These are phyloP conservation scores for Trididemnum nubilum DNA, from an alignment of 23 tunicate species.

Conservation along the genomic window DNA sequence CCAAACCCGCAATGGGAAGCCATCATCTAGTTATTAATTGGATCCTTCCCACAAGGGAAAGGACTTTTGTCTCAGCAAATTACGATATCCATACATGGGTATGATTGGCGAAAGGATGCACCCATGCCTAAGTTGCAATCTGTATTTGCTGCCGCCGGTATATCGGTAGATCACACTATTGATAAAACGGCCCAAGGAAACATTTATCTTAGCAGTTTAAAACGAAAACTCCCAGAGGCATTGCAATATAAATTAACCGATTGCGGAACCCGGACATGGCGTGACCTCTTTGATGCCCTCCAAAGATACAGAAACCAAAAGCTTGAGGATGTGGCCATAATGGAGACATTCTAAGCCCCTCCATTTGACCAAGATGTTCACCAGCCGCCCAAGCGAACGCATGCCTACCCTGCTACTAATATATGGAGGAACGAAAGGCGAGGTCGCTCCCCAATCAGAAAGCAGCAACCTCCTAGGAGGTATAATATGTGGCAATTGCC, in stretches of 20 bases:
- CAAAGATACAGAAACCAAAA: neutral
- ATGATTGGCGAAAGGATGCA: neutral
- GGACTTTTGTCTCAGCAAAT: neutral
- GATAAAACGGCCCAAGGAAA: neutral
- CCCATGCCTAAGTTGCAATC: neutral
- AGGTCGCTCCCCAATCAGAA: too few relatives aligned
- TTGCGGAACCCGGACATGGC: neutral
- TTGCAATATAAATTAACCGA: neutral
- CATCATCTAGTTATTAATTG: neutral
- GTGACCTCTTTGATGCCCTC: neutral
- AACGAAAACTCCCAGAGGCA: neutral
- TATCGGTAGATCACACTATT: neutral
- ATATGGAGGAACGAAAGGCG: too few relatives aligned
- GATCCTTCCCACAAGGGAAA: neutral
- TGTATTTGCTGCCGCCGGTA: neutral
- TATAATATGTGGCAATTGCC: too few relatives aligned
- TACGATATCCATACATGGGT: neutral
- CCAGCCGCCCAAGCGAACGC: too few relatives aligned
- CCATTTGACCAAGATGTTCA: too few relatives aligned
- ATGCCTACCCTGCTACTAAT: too few relatives aligned
- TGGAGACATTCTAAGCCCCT: too few relatives aligned
- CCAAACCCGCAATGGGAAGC: neutral
- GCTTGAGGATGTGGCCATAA: too few relatives aligned
- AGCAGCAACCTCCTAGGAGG: too few relatives aligned
- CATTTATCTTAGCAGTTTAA: neutral